Conservation (phyloP, 2,113 vertebrate genomes). For the Bubo blakistoni region DNA sequence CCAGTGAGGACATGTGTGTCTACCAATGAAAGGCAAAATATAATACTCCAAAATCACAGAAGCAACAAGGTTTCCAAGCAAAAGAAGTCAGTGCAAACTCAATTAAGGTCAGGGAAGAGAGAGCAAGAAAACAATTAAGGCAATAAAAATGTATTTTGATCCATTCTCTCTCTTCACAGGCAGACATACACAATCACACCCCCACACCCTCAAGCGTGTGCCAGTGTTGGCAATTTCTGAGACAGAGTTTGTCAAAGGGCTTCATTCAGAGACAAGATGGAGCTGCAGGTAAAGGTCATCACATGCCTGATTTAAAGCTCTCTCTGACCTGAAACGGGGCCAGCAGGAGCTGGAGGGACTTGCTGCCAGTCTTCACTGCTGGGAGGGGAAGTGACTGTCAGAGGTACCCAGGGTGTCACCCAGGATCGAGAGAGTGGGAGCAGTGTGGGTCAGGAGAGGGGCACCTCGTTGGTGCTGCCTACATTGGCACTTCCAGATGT, state of each 20-base stretch:
- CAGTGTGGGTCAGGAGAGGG: rapidly evolving
- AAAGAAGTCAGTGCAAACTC: neutral
- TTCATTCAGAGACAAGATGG: neutral
- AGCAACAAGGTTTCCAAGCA: neutral
- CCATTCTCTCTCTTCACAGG: neutral
- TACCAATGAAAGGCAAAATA: neutral
- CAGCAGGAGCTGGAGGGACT: neutral
- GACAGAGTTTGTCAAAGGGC: neutral
- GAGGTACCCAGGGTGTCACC: too few relatives aligned
- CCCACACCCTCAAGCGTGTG: rapidly evolving
- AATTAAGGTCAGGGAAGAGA: neutral
- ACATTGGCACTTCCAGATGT: neutral
- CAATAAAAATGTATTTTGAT: neutral
- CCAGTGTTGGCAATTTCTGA: neutral
- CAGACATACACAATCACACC: too few relatives aligned
- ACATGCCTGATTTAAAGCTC: neutral
- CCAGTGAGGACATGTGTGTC: rapidly evolving
- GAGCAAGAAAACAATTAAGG: neutral
- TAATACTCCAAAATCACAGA: neutral
- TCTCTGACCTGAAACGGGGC: rapidly evolving
- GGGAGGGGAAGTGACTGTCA: neutral
- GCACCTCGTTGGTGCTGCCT: rapidly evolving
- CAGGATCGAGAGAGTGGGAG: rapidly evolving
- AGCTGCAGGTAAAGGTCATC: neutral
- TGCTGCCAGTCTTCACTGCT: neutral